Base-by-base conservation (phyloP, 1,140 invertebrate genomes). In the Grapholita molesta region DNA sequence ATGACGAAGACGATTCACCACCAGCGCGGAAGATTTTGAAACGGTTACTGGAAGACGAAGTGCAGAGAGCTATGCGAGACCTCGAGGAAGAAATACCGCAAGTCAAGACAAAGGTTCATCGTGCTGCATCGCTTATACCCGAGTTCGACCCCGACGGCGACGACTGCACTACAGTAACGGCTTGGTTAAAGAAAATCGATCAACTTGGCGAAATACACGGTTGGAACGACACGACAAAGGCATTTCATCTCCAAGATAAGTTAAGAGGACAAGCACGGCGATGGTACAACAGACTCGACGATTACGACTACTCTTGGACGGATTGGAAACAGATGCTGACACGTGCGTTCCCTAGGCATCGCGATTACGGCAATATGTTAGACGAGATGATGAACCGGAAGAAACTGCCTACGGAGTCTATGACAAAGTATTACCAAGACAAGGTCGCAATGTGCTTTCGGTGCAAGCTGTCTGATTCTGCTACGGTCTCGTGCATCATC, bases 401-500 rank as follows among this genome's bases (percentile, higher is more conserved):
- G 53, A 85, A 85, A 53, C 3, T 73, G 23, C 48, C 67, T 0
- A 70, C 30, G 4, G 82, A 87, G 64, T 70, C 74, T 0, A 84
- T 84, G 74, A 78, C 76, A 0, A 79, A 80, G 57, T 84, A 84
- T 24, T 84, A 78, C 53, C 79, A 86, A 61, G 76, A 78, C 7
- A 87, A 87, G 70, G 8, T 82, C 4, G 75, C 84, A 1, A 75
- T 87, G 74, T 80, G 82, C 15, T 83, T 78, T 42, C 69, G 74
- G 0, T 87, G 85, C 42, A 78, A 85, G 38, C 65, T 87, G 38
- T 73, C 71, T n/a, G 79, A 79, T 8, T 18, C 2, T 8, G 78
- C 82, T 7, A 76, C 65, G 9, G 78, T 89, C 0, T 87, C 84
- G 0, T 85, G 84, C 57, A 76, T 88, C 9, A 85, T 86, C 24